These are phyloP conservation scores for Tragelaphus buxtoni DNA, from an alignment of 2,113 vertebrate genomes.

Conservation along the genomic window DNA sequence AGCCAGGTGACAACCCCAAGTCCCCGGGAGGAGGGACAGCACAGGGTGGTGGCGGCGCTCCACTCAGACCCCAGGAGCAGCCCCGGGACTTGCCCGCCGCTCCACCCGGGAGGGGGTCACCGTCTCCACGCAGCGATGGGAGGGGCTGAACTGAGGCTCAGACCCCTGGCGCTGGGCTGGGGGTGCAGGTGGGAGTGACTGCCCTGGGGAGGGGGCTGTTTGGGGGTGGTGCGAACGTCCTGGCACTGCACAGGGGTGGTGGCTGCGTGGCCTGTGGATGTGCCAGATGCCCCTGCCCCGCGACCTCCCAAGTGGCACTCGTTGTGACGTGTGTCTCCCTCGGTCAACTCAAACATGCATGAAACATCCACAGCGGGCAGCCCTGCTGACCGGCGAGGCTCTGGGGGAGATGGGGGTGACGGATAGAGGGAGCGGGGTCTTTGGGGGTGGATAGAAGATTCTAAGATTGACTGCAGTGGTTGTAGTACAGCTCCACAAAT, in stretches of 20 bases:
- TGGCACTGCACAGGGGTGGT: fast-evolving
- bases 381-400: not conserved
- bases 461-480: too few species aligned
- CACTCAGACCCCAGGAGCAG: not conserved
- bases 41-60: not conserved
- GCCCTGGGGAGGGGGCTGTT: not conserved
- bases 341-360: fast-evolving
- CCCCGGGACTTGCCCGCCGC: fast-evolving
- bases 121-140: fast-evolving
- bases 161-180: not conserved
- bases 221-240: not conserved
- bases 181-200: not conserved
- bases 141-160: not conserved
- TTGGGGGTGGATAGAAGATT: not conserved
- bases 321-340: too few species aligned
- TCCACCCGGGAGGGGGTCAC: not conserved
- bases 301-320: fast-evolving
- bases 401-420: too few species aligned
- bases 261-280: fast-evolving
- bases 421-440: too few species aligned
- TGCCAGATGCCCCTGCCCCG: fast-evolving
- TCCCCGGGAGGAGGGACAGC: not conserved
- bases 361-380: too few species aligned
- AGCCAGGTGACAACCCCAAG: not conserved
- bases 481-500: not conserved